These are phyloP conservation scores for Cinclus cinclus DNA, from an alignment of 2,113 vertebrate genomes.

Conservation along the genomic window DNA sequence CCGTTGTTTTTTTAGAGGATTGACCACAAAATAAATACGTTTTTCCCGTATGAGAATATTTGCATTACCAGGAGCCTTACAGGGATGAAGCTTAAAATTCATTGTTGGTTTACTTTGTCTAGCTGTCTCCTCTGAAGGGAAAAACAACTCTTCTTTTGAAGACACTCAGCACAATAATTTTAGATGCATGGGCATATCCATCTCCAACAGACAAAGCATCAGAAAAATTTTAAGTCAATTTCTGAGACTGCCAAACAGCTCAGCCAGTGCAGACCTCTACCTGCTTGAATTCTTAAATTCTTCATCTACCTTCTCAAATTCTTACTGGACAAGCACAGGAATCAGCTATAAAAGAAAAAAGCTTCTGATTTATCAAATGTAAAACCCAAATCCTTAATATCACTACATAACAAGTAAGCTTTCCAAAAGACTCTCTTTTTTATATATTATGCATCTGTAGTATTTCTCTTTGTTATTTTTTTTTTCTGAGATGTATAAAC, in stretches of 20 bases:
- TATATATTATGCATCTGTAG: background rate
- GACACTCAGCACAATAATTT: background rate
- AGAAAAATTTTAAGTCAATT: background rate
- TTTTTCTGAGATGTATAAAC: background rate
- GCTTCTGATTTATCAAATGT: background rate
- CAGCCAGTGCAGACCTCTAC: background rate
- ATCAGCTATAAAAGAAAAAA: background rate
- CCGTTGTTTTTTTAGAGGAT: slow-evolving; percentile 6
- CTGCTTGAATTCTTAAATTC: background rate
- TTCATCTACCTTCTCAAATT: background rate
- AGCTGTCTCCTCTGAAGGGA: background rate
- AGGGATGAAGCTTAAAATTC: slow-evolving; percentile 2
- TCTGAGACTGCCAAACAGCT: background rate
- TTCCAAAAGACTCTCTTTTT: background rate
- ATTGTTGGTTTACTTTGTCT: background rate
- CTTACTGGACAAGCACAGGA: background rate
- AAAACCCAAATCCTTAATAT: background rate
- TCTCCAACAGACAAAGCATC: background rate
- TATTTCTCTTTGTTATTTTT: background rate
- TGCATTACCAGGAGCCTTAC: background rate
- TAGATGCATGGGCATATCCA: background rate
- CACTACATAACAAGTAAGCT: background rate
- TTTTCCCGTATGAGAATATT: slow-evolving; percentile 24
- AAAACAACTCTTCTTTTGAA: background rate
- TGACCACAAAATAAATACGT: slow-evolving; percentile 39